Percentiles rank a stretch among this genome's conserved stretches.
These are phyloP conservation scores for Diabrotica virgifera DNA, from an alignment of 1,140 invertebrate species.

Conservation along the genomic window DNA sequence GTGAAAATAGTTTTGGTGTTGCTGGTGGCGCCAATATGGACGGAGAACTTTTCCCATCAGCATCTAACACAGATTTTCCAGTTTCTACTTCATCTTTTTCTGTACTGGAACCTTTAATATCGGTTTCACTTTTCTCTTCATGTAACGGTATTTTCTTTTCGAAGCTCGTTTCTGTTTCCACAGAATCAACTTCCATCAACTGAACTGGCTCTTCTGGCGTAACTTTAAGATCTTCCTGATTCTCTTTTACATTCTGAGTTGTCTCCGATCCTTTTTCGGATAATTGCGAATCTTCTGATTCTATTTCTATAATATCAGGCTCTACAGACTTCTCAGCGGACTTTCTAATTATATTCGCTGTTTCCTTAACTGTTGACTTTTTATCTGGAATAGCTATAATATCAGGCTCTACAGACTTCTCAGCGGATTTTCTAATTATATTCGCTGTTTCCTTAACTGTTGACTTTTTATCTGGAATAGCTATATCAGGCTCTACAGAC, in stretches of 20 bases:
- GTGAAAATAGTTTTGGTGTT: slow-evolving; percentile 1
- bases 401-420: not conserved
- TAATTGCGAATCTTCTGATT: not conserved
- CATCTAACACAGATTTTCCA: not conserved
- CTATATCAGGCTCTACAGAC: not conserved
- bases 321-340: not conserved
- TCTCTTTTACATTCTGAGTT: not conserved
- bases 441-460: not conserved
- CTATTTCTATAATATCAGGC: not conserved
- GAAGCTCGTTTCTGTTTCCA: not conserved
- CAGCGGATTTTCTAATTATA: not conserved
- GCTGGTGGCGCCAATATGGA: slow-evolving; percentile 10
- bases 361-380: not conserved
- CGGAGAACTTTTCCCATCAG: not conserved
- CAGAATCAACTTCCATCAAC: not conserved
- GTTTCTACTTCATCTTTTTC: not conserved
- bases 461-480: slow-evolving; percentile 1
- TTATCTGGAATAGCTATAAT: not conserved
- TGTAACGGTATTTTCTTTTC: not conserved
- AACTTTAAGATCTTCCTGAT: not conserved
- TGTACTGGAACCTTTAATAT: no score
- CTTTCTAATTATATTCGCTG: not conserved
- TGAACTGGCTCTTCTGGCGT: not conserved
- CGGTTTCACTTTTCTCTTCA: not conserved
- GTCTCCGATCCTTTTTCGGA: not conserved